Evolutionary conservation across 30 jellyfish, hydroid and myxozoan species (phyloP).

Genomic region (Sanderia malayensis): DNA sequence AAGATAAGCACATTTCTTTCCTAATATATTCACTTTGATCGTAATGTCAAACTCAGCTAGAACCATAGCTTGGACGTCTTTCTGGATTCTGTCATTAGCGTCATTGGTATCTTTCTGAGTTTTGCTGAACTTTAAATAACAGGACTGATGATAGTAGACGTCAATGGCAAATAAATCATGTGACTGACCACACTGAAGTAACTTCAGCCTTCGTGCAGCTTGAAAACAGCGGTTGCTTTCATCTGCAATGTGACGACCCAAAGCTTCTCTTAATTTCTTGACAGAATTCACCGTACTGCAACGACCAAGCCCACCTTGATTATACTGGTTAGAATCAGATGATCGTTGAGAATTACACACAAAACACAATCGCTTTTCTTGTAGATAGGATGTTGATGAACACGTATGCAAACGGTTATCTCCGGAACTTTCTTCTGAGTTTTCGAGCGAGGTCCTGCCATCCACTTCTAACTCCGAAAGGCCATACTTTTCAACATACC

Average conservation of each 20-base stretch:
- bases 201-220: conserved; percentile 13
- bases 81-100: neutral
- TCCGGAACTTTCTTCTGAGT: neutral
- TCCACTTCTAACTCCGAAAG: neutral
- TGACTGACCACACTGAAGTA: conserved; percentile 6
- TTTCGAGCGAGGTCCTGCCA: neutral
- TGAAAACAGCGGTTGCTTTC: neutral
- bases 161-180: conserved; percentile 2
- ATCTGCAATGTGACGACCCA: neutral
- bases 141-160: conserved; percentile 8
- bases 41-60: neutral
- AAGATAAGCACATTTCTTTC: conserved; percentile 1
- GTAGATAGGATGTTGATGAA: neutral
- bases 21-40: neutral
- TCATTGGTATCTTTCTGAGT: neutral
- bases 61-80: neutral
- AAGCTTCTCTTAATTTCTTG: neutral
- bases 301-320: conserved; percentile 8
- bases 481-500: conserved; percentile 4
- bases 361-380: conserved; percentile 1
- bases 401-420: neutral
- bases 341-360: neutral
- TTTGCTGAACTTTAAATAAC: neutral
- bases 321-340: conserved; percentile 10
- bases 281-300: conserved; percentile 1